Percentiles rank a stretch among this genome's conserved stretches.
phyloP scores from a whole-genome alignment of 2,888 invertebrate genomes.

The Trachelus troglodyta region DNA sequence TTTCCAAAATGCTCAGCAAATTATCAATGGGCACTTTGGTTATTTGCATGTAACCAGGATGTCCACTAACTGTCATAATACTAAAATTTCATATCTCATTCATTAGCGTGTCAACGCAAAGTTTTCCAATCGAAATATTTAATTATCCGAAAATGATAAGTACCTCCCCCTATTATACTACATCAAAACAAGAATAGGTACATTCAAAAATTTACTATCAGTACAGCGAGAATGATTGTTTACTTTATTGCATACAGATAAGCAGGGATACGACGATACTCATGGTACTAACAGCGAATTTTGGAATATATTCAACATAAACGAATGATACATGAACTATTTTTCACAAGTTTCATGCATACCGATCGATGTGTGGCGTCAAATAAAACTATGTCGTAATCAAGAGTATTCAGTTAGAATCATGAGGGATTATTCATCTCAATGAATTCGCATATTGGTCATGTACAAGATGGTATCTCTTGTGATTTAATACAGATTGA shows the following conservation, averaged over 20 bases:
- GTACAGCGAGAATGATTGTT: no score
- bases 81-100: neutral
- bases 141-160: neutral
- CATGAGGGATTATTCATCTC: neutral
- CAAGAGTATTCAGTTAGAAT: neutral
- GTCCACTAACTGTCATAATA: neutral
- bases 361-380: neutral
- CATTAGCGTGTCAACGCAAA: neutral
- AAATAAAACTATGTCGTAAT: neutral
- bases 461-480: neutral
- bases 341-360: neutral
- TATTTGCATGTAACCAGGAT: no score
- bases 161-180: neutral
- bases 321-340: neutral
- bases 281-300: no score
- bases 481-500: slow-evolving; percentile 10
- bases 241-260: no score
- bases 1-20: neutral
- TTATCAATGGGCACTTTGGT: neutral
- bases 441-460: neutral
- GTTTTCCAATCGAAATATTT: neutral
- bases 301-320: neutral
- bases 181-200: neutral
- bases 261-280: no score
- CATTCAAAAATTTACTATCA: no score